Evolutionary conservation across 2,888 invertebrate species (phyloP).

Genomic region (Entomobrya proxima): DNA sequence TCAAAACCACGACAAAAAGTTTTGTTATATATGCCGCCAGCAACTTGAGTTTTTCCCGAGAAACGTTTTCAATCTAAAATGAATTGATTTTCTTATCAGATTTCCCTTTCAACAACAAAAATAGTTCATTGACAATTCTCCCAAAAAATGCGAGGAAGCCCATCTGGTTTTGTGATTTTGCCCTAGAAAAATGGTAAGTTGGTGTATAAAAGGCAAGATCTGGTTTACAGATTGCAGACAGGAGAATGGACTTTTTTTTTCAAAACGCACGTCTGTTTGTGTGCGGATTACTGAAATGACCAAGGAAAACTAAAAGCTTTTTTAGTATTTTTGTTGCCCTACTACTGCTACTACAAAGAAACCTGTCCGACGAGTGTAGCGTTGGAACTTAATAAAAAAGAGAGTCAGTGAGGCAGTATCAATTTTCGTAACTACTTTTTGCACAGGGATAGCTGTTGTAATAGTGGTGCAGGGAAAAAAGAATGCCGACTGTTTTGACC

Average conservation of each 20-base stretch:
- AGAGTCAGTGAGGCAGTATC: constrained; percentile 36
- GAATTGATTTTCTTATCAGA: background rate
- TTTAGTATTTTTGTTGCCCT: background rate
- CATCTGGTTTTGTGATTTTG: background rate
- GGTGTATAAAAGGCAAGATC: background rate
- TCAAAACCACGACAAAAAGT: no score
- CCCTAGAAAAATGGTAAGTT: background rate
- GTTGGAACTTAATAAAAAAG: constrained; percentile 42
- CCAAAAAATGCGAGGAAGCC: background rate
- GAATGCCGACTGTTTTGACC: constrained; percentile 13
- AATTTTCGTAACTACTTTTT: constrained; percentile 50
- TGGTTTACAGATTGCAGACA: constrained; percentile 19
- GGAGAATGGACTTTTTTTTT: background rate
- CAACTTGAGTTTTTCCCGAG: no score
- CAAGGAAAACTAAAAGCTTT: constrained; percentile 50
- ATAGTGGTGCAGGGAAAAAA: background rate
- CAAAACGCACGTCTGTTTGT: background rate
- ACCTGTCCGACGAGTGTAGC: background rate
- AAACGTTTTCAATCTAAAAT: background rate
- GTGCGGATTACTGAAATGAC: constrained; percentile 37
- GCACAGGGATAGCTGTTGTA: background rate
- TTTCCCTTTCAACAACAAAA: background rate
- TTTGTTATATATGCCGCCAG: no score
- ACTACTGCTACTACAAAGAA: no score
- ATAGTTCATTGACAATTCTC: background rate